Evolutionary conservation across 2,888 invertebrate genomes (phyloP), one percentile per base, ranked within the genome.

Genomic region (Apodemia zela): DNA sequence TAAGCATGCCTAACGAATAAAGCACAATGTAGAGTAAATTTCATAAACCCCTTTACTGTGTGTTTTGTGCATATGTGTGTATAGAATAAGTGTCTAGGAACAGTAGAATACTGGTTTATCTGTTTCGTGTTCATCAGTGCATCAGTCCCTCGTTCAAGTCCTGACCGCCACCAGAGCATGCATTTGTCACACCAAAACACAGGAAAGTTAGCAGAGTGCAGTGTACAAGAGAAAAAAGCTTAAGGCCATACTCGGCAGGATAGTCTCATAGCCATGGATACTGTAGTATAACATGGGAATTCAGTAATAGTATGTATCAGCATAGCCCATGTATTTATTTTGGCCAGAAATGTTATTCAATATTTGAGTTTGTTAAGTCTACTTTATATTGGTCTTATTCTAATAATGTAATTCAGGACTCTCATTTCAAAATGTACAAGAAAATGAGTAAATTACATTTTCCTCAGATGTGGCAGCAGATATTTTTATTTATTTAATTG

Each of bases 121-220:
- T 60, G 58, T 66, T 66, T 65, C 68, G 61, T 66, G 67, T 59
- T 68, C 65, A 45, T 90, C 84, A 90, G 85, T 87, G 90, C 81
- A 89, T 84, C 75, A 89, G 79, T 81, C 90, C 90, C 75, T 91
- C 89, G 84, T 90, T 91, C 81, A 90, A 84, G 83, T 90, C 90
- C 90, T 90, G 89, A 75, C 80, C 76, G 80, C 79, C 84, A 80
- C 77, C 84, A 81, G 81, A 76, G 89, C 89, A 88, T 89, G 89
- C 90, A 87, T 79, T 81, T 70, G 67, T 80, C 85, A 88, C 86
- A 88, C 79, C 81, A 81, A 83, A 87, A 83, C 78, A 83, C 78
- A 82, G 75, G 77, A 72, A 72, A 76, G 79, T 87, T 89, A 89
- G 85, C 87, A 67, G 70, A 80, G 84, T 82, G 85, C 85, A 75